phyloP scores from a whole-genome alignment of 1,140 invertebrate species.

The Drosophila leontia region DNA sequence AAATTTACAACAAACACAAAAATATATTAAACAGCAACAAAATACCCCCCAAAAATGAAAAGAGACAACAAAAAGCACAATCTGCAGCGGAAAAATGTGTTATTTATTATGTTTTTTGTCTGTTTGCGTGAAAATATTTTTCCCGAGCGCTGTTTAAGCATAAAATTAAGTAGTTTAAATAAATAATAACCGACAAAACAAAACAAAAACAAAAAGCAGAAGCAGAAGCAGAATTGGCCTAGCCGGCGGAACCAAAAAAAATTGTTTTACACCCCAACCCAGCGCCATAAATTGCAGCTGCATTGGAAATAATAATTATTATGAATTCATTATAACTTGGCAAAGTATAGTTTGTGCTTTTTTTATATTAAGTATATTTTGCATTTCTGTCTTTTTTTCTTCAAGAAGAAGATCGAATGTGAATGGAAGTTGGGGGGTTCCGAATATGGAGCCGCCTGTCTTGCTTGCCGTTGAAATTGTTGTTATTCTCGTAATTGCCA shows the following conservation, averaged over 20 bases:
- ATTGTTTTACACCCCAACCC: conserved; percentile 45
- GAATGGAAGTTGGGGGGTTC: conserved; percentile 52
- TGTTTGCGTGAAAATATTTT: conserved; percentile 53
- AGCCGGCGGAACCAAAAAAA: conserved; percentile 45
- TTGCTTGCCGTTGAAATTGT: conserved; percentile 23
- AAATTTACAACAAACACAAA: not conserved
- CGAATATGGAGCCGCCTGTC: conserved; percentile 69
- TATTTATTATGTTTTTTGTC: conserved; percentile 59
- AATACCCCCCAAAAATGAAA: conserved; percentile 20
- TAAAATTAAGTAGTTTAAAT: conserved; percentile 82
- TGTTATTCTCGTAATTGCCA: conserved; percentile 25
- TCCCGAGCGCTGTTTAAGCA: conserved; percentile 76
- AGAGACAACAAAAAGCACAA: conserved; percentile 21
- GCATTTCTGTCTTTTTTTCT: conserved; percentile 13
- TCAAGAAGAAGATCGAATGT: conserved; percentile 76
- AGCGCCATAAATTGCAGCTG: conserved; percentile 56
- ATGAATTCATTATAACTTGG: conserved; percentile 42
- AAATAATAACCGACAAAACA: conserved; percentile 56
- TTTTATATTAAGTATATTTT: conserved; percentile 2
- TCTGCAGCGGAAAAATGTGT: conserved; percentile 47
- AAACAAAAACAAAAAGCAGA: not conserved
- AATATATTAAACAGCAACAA: conserved; percentile 15
- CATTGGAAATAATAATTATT: conserved; percentile 60
- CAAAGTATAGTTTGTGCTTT: conserved; percentile 27
- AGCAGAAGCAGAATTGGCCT: conserved; percentile 31